Evolutionary conservation across 1,140 invertebrate species (phyloP).

Genomic region (Orchestia grillus): DNA sequence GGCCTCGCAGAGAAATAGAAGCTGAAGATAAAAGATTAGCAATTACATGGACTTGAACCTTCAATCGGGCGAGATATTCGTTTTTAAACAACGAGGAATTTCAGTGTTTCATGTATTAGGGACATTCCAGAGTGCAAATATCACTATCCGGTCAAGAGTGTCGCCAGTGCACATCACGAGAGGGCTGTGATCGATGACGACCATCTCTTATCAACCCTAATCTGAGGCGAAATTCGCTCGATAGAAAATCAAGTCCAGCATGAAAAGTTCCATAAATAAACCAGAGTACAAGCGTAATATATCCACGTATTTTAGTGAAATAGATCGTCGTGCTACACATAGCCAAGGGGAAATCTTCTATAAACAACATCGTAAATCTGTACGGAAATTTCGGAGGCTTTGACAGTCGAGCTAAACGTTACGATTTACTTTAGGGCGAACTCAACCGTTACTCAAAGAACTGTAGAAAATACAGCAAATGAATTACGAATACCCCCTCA

Average conservation of each 20-base stretch:
- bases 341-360: not conserved
- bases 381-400: not conserved
- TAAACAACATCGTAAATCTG: not conserved
- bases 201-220: not conserved
- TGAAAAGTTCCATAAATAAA: not conserved
- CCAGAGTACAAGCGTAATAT: not conserved
- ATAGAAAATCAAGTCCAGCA: not conserved
- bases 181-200: not conserved
- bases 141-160: not conserved
- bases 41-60: not conserved
- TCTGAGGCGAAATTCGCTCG: not conserved
- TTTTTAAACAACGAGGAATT: not conserved
- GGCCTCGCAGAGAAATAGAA: not conserved
- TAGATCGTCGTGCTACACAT: not conserved
- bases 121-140: not conserved
- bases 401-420: not conserved
- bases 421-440: not conserved
- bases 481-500: not conserved
- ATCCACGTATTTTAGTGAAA: not conserved
- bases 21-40: not conserved
- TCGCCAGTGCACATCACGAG: not conserved
- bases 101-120: not conserved
- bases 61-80: not conserved
- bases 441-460: not conserved
- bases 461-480: not conserved